Percentiles rank a stretch among this genome's conserved stretches.
These are phyloP conservation scores for Tipula confusa DNA, from an alignment of 2,888 invertebrate species.

Conservation along the genomic window DNA sequence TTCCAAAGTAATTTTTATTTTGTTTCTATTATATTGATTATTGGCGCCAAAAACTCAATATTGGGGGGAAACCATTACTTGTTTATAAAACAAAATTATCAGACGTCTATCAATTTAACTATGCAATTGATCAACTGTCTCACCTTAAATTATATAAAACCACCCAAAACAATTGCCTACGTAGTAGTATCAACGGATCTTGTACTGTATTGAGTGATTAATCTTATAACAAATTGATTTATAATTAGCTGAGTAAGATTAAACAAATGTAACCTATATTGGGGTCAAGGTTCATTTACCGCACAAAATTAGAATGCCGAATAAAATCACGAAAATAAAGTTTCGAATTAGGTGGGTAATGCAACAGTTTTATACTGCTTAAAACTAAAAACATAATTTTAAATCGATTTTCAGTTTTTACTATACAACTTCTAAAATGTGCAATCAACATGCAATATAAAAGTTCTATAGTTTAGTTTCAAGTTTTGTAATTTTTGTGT, in stretches of 20 bases:
- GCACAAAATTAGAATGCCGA: not conserved
- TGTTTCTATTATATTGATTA: too few relatives aligned
- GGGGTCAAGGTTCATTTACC: not conserved
- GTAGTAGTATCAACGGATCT: too few relatives aligned
- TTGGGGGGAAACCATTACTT: too few relatives aligned
- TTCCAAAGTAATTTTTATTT: too few relatives aligned
- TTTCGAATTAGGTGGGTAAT: not conserved
- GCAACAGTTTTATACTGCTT: not conserved
- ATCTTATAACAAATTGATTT: not conserved
- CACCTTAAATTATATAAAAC: too few relatives aligned
- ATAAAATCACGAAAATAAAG: not conserved
- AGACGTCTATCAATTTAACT: too few relatives aligned
- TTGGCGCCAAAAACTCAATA: too few relatives aligned
- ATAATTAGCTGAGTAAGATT: not conserved
- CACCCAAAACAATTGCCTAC: too few relatives aligned
- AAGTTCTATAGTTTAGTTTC: not conserved
- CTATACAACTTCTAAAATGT: not conserved
- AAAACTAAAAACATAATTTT: constrained; percentile 5
- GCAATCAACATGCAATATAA: not conserved
- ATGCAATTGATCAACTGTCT: too few relatives aligned
- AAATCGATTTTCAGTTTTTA: not conserved
- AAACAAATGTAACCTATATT: too few relatives aligned
- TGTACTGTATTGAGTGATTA: too few relatives aligned
- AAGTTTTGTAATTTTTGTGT: not conserved
- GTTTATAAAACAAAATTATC: too few relatives aligned